Conservation (phyloP, 2,797 vertebrate genomes). For the Propithecus deckenii region DNA sequence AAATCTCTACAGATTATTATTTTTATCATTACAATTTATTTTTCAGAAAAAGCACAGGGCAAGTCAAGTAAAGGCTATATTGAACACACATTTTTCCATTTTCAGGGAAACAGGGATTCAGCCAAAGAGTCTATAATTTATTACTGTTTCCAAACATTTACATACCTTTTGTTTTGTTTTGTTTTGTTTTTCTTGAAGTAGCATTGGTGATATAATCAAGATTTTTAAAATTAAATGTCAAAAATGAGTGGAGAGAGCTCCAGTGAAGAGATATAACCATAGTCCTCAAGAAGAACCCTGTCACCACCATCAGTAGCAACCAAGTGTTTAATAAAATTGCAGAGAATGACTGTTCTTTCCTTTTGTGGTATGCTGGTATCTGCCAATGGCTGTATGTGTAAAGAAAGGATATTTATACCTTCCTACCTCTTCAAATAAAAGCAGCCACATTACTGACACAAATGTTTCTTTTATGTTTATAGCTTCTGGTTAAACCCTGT, state of each 20-base stretch:
- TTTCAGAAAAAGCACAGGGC: not conserved
- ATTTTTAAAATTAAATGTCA: slow-evolving; percentile 16
- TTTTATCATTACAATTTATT: slow-evolving; percentile 34
- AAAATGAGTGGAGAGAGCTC: not conserved
- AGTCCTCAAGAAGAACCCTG: not conserved
- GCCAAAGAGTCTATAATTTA: not conserved
- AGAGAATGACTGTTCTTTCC: not conserved
- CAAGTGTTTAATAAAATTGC: not conserved
- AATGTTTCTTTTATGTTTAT: not conserved
- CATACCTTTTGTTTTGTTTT: not conserved
- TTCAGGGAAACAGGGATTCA: not conserved
- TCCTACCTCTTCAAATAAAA: not conserved
- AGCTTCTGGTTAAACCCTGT: not conserved
- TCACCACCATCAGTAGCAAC: not conserved
- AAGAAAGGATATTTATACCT: not conserved
- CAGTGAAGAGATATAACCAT: not conserved
- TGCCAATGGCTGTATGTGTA: not conserved
- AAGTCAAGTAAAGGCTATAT: not conserved
- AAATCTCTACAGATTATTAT: not conserved
- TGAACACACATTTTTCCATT: not conserved
- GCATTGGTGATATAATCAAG: not conserved
- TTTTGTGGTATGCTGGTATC: not conserved
- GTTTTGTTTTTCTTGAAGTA: not conserved
- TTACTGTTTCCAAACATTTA: not conserved
- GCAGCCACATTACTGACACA: not conserved